A percentile compares a stretch with the other conserved stretches of the same genome.
phyloP scores from a whole-genome alignment of 1,140 invertebrate genomes.

The Camponotus pennsylvanicus region DNA sequence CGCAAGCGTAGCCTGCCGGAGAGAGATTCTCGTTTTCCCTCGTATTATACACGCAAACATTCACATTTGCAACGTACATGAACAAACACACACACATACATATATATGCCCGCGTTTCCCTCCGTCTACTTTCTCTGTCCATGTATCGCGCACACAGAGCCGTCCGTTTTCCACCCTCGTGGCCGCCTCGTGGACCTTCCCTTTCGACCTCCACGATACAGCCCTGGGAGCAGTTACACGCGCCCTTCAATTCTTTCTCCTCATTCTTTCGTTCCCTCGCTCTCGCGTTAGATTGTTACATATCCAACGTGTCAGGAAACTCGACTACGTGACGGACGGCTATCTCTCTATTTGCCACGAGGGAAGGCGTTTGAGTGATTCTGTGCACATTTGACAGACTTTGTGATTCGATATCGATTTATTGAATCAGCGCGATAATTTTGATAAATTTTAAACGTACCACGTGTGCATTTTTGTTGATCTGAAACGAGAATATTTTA shows the following conservation, averaged over 20 bases:
- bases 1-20: constrained; percentile 75
- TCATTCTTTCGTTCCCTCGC: constrained; percentile 42
- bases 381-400: not conserved
- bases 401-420: not conserved
- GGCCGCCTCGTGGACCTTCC: constrained; percentile 80
- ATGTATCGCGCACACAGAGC: constrained; percentile 63
- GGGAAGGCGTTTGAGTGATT: not conserved
- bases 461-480: not conserved
- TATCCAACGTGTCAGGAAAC: constrained; percentile 42
- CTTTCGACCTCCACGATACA: constrained; percentile 72
- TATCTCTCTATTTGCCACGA: not conserved
- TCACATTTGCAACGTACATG: not conserved
- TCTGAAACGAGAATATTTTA: not conserved
- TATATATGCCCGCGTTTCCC: constrained; percentile 17
- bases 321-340: not conserved
- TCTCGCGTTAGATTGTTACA: constrained; percentile 13
- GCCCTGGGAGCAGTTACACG: constrained; percentile 69
- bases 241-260: constrained; percentile 67
- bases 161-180: constrained; percentile 75
- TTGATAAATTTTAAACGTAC: not conserved
- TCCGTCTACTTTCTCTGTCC: constrained; percentile 44
- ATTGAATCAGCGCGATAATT: not conserved
- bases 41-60: constrained; percentile 18
- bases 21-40: constrained; percentile 68
- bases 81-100: not conserved